Base-by-base conservation (phyloP, 2,888 invertebrate genomes). In the Glaucopsyche alexis region DNA sequence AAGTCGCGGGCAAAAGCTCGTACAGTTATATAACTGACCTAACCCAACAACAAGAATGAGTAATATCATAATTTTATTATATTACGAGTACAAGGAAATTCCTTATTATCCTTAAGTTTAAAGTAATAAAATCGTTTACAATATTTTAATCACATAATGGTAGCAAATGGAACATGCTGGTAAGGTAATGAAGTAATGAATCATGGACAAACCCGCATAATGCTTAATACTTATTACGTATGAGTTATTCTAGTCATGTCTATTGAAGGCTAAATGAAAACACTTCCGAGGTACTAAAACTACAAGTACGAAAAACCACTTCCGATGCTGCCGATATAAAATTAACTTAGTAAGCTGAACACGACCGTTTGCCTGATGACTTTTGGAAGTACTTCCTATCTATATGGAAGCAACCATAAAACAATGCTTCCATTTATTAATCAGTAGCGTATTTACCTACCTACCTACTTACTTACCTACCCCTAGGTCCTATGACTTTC, bases 1-100 rank as follows among this genome's bases (percentile, higher is more conserved):
- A n/a, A n/a, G n/a, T n/a, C n/a, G n/a, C n/a, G n/a, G n/a, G n/a
- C n/a, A n/a, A n/a, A n/a, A n/a, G n/a, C n/a, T n/a, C n/a, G n/a
- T n/a, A n/a, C n/a, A n/a, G n/a, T n/a, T n/a, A n/a, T 16, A 13
- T 29, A 60, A 60, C 55, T 60, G 55, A 60, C 55, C 55, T 60
- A 60, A 29, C 9, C 6, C 55, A 60, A 60, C 19, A 13, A 60
- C 19, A 11, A 60, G 29, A 60, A 29, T 60, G 55, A 19, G 11
- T 29, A 55, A 11, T 55, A 55, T 19, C 1, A 29, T 29, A 11
- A 55, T 29, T 29, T 29, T 5, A 55, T 29, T 29, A 19, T n/a
- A 50, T 52, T 16, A 52, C n/a, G 29, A 29, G 29, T 52, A 16
- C 52, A n/a, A n/a, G 52, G 52, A 52, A 16, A 16, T 52, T 16